phyloP scores from a whole-genome alignment of 1,140 invertebrate genomes.

The Pseudomyrmex dendroicus region DNA sequence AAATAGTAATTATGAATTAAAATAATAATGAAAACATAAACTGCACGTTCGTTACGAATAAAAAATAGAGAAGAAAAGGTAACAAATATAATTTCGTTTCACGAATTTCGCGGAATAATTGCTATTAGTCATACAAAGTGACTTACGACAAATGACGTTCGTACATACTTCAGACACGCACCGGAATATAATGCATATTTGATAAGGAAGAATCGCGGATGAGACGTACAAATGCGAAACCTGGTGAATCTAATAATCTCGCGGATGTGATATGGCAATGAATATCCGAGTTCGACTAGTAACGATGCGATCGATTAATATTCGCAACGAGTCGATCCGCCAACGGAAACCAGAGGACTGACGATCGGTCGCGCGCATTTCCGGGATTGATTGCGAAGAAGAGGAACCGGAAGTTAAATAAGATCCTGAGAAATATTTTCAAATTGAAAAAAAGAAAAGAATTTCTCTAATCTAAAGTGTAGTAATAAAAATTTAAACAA shows the following conservation, averaged over 20 bases:
- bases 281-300: slow-evolving; percentile 11
- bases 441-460: neutral
- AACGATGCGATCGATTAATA: slow-evolving; percentile 45
- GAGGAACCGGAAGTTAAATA: slow-evolving; percentile 17
- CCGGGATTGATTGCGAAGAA: slow-evolving; percentile 50
- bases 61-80: neutral
- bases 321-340: slow-evolving; percentile 17
- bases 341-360: slow-evolving; percentile 37
- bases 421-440: neutral
- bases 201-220: neutral
- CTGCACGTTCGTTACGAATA: neutral
- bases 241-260: slow-evolving; percentile 22
- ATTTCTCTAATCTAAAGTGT: neutral
- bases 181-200: neutral
- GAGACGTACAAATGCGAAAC: neutral
- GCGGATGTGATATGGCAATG: neutral
- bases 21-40: neutral
- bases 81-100: neutral
- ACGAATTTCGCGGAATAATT: neutral
- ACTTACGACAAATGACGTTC: slow-evolving; percentile 6
- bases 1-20: neutral
- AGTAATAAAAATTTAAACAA: too few relatives aligned
- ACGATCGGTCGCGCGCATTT: slow-evolving; percentile 29
- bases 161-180: neutral
- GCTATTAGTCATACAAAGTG: neutral